A percentile compares a stretch with the other conserved stretches of the same genome.
Conservation (phyloP, 2,888 invertebrate genomes). For the Meteorus cinctellus region DNA sequence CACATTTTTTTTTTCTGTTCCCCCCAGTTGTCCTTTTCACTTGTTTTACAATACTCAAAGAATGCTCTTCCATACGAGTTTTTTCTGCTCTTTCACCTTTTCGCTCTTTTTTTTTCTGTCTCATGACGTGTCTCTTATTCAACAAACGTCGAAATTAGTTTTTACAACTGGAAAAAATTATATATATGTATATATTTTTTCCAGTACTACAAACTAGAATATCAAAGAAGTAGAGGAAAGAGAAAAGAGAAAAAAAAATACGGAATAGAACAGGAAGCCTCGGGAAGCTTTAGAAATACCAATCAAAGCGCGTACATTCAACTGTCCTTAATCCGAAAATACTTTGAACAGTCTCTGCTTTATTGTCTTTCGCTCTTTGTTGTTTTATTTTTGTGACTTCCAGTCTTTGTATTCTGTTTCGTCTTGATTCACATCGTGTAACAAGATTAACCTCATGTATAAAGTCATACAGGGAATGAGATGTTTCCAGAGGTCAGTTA, state of each 20-base stretch:
- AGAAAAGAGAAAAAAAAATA: constrained; percentile 1
- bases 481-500: constrained; percentile 5
- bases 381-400: constrained; percentile 24
- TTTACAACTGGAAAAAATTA: constrained; percentile 12
- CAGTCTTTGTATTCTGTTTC: constrained; percentile 17
- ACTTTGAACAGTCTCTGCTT: constrained; percentile 37
- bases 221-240: no score
- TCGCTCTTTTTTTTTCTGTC: neutral
- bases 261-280: constrained; percentile 46
- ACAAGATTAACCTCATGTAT: constrained; percentile 45
- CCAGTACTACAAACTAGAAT: no score
- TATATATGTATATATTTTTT: no score
- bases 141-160: neutral
- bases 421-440: constrained; percentile 35
- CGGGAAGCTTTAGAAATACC: constrained; percentile 63
- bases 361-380: constrained; percentile 24
- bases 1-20: neutral
- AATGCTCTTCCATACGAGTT: neutral
- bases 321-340: constrained; percentile 54
- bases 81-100: neutral
- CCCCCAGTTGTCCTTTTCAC: neutral
- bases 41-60: neutral
- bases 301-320: constrained; percentile 62
- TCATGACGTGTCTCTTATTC: constrained; percentile 20
- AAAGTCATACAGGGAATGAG: neutral